These are phyloP conservation scores for Balearica regulorum DNA, from an alignment of 2,797 vertebrate genomes.

Conservation along the genomic window DNA sequence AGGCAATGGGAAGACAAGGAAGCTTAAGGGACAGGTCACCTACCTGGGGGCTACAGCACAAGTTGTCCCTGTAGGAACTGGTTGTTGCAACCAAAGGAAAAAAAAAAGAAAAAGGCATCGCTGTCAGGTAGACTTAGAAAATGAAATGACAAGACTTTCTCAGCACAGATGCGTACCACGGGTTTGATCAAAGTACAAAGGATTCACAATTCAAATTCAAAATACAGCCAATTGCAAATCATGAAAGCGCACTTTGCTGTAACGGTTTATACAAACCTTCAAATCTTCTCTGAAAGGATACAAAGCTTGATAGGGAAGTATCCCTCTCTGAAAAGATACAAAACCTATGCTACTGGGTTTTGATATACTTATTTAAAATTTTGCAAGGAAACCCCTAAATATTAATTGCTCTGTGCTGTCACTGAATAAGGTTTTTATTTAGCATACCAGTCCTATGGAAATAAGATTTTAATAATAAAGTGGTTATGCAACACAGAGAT, in stretches of 20 bases:
- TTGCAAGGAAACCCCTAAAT: neutral
- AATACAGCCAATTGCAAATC: neutral
- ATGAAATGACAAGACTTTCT: neutral
- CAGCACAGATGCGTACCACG: neutral
- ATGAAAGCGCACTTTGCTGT: neutral
- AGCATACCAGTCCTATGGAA: neutral
- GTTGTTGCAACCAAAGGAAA: neutral
- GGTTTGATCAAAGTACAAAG: neutral
- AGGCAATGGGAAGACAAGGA: neutral
- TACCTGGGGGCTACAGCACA: neutral
- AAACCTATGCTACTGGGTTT: neutral
- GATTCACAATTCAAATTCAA: neutral
- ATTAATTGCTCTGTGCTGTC: neutral
- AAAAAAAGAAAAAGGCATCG: neutral
- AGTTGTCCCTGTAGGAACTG: neutral
- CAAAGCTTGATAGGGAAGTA: neutral
- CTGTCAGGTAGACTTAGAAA: neutral
- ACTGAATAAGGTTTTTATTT: neutral
- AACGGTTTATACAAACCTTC: neutral
- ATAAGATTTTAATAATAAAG: neutral
- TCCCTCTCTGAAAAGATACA: neutral
- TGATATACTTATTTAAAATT: neutral
- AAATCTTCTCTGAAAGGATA: neutral
- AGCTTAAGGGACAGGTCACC: neutral
- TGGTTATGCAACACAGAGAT: neutral